Conservation (phyloP, 2,797 vertebrate species). For the Alauda arvensis region DNA sequence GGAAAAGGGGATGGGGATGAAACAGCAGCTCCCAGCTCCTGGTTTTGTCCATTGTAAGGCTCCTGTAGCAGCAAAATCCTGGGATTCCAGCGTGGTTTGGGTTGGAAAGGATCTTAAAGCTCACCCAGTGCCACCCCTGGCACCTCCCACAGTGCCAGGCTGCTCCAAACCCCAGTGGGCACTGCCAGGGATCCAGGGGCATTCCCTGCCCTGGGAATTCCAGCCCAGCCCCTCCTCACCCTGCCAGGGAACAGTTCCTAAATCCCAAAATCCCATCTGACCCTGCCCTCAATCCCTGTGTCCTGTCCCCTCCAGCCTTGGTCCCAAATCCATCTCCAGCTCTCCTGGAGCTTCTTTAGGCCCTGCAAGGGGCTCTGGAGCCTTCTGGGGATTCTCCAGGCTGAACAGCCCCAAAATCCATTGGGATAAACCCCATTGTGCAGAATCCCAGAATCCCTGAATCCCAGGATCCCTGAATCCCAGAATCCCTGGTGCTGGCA, state of each 20-base stretch:
- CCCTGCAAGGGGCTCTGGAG: background rate
- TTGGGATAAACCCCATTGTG: background rate
- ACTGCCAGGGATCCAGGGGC: background rate
- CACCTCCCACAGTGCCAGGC: background rate
- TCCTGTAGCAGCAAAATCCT: background rate
- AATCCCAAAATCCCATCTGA: background rate
- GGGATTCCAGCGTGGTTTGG: background rate
- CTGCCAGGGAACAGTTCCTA: background rate
- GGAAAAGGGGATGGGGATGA: background rate
- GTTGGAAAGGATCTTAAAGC: no score
- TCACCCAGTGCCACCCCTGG: background rate
- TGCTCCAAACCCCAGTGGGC: background rate
- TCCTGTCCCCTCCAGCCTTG: background rate
- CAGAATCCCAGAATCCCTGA: background rate
- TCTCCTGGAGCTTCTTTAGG: background rate
- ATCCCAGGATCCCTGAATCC: background rate
- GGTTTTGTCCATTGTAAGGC: rapidly evolving
- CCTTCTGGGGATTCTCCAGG: background rate
- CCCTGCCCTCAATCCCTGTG: background rate
- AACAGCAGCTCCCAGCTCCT: no score
- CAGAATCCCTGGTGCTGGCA: background rate
- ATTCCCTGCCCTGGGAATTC: background rate
- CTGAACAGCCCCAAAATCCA: background rate
- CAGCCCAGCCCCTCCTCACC: rapidly evolving
- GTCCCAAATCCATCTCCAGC: background rate